phyloP scores from a whole-genome alignment of 2,113 vertebrate genomes.

The Dolichallabes microphthalmus region DNA sequence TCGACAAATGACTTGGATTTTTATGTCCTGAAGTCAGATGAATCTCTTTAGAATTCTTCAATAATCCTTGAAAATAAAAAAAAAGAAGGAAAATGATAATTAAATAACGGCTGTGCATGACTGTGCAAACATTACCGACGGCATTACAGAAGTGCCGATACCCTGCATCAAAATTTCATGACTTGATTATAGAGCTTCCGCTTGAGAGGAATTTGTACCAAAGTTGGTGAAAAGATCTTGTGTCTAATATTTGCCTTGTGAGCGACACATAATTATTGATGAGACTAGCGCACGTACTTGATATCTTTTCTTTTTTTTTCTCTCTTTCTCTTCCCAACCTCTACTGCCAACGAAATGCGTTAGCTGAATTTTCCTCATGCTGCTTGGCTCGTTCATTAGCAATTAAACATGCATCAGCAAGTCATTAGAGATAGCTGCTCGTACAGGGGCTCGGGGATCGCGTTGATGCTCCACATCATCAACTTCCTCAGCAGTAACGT shows the following conservation, averaged over 20 bases:
- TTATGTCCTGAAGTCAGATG: not conserved
- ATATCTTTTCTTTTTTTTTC: constrained; percentile 13
- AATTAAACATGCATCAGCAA: constrained; percentile 46
- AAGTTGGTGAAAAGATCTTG: constrained; percentile 32
- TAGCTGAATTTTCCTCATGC: constrained; percentile 29
- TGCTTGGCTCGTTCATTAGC: constrained; percentile 31
- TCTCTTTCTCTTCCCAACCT: not conserved
- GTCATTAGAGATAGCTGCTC: constrained; percentile 43
- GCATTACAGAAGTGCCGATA: constrained; percentile 18
- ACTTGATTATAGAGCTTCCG: constrained; percentile 14
- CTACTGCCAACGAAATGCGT: constrained; percentile 48
- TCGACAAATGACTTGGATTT: not conserved
- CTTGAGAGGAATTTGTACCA: constrained; percentile 23
- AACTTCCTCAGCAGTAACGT: constrained; percentile 20
- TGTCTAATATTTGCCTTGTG: constrained; percentile 32
- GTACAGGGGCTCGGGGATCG: constrained; percentile 29
- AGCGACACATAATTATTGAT: constrained; percentile 47
- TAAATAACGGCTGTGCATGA: constrained; percentile 4
- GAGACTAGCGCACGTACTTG: constrained; percentile 30
- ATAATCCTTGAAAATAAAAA: constrained; percentile 17
- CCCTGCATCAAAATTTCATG: constrained; percentile 17
- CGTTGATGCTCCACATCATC: constrained; percentile 28
- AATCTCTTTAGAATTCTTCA: not conserved
- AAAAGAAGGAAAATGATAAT: constrained; percentile 37
- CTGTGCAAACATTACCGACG: constrained; percentile 24